Conservation (phyloP, 2,797 vertebrate species). For the Oryzias sinensis region DNA sequence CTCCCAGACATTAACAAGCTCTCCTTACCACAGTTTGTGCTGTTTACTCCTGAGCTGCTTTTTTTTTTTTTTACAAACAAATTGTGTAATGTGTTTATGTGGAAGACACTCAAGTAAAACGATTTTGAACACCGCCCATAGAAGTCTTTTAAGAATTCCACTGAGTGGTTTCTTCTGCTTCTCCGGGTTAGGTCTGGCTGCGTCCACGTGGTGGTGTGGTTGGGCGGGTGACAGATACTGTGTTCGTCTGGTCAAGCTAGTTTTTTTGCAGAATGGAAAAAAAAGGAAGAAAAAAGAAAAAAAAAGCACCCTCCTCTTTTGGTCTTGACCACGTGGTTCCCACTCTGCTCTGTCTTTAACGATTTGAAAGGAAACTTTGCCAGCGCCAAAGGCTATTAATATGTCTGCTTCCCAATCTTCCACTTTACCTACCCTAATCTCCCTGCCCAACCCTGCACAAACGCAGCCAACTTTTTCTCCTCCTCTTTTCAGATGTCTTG, state of each 20-base stretch:
- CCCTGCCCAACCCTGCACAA: constrained; percentile 4
- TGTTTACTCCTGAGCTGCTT: constrained; percentile 60
- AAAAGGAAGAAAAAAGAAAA: not conserved
- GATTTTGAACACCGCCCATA: too few species aligned
- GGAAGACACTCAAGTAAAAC: constrained; percentile 29
- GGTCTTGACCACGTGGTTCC: constrained; percentile 48
- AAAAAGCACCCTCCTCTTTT: constrained; percentile 40
- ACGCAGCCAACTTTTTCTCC: constrained; percentile 20
- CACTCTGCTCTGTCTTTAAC: constrained; percentile 45
- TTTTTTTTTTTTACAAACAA: constrained; percentile 54
- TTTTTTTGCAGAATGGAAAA: constrained; percentile 38
- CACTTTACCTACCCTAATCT: constrained; percentile 29
- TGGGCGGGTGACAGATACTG: constrained; percentile 37
- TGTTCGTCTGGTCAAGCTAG: constrained; percentile 35
- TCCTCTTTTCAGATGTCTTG: constrained; percentile 32
- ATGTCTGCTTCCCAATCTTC: constrained; percentile 35
- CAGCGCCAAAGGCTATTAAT: constrained; percentile 61
- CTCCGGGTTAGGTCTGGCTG: too few species aligned
- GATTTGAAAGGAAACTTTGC: constrained; percentile 59
- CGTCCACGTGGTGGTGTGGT: constrained; percentile 35
- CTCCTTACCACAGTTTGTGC: constrained; percentile 62
- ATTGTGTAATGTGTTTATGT: constrained; percentile 67
- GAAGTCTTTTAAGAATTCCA: too few species aligned
- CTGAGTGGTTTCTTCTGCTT: constrained; percentile 16
- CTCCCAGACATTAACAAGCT: constrained; percentile 66